Evolutionary conservation across 30 jellyfish, hydroid and myxozoan genomes (phyloP).

Genomic region (Aurelia coerulea): DNA sequence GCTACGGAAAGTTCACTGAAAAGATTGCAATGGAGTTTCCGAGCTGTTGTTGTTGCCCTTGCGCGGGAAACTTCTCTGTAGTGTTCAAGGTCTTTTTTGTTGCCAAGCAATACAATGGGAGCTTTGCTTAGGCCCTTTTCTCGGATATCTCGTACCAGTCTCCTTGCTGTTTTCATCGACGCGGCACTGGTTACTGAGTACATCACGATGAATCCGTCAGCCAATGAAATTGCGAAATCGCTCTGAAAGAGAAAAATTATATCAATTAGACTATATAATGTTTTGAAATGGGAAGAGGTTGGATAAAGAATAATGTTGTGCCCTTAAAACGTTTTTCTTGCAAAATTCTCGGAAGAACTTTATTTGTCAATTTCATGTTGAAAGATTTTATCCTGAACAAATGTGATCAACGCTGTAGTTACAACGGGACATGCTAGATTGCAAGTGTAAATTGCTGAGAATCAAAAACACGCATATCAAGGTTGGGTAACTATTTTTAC

Average conservation of each 20-base stretch:
- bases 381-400: no score
- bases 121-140: conserved; percentile 47
- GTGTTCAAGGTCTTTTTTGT: conserved; percentile 66
- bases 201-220: conserved; percentile 69
- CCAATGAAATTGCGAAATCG: conserved; percentile 64
- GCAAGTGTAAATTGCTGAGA: no score
- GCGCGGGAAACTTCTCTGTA: conserved; percentile 67
- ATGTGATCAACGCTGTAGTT: no score
- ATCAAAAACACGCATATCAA: no score
- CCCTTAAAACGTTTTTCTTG: no score
- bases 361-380: no score
- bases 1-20: conserved; percentile 86
- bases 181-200: conserved; percentile 65
- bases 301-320: not conserved
- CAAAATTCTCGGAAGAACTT: no score
- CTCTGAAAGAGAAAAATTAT: conserved; percentile 28
- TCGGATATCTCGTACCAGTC: conserved; percentile 57
- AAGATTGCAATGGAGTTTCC: conserved; percentile 52
- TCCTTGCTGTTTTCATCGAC: conserved; percentile 51
- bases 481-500: no score
- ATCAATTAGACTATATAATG: no score
- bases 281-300: not conserved
- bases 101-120: conserved; percentile 67
- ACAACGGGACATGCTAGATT: no score
- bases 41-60: conserved; percentile 59